phyloP scores from a whole-genome alignment of 2,113 vertebrate species.

The Excalfactoria chinensis region DNA sequence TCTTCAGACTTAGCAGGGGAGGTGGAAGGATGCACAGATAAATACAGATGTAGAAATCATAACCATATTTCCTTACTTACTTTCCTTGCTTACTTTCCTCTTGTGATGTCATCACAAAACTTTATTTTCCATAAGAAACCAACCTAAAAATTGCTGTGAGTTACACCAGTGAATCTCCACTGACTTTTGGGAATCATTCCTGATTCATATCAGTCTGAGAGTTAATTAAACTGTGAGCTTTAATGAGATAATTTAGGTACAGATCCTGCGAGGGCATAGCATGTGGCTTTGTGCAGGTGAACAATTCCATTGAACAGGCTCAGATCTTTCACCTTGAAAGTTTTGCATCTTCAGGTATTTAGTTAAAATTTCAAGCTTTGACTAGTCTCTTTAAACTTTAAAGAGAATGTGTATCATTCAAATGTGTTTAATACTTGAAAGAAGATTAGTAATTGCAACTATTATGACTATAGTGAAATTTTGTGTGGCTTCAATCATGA shows the following conservation, averaged over 20 bases:
- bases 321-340: background rate
- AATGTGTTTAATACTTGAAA: background rate
- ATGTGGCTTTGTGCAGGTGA: background rate
- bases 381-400: background rate
- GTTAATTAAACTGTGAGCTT: slow-evolving; percentile 39
- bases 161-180: background rate
- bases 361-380: background rate
- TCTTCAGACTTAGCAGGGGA: background rate
- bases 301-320: background rate
- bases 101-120: background rate
- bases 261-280: background rate
- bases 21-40: background rate
- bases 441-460: background rate
- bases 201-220: slow-evolving; percentile 10
- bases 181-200: background rate
- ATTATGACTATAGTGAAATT: background rate
- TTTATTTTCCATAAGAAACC: background rate
- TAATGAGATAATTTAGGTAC: background rate
- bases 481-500: background rate
- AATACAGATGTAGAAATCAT: background rate
- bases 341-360: background rate
- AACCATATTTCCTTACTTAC: background rate
- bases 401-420: background rate
- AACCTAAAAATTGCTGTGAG: background rate
- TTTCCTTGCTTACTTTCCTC: background rate